These are phyloP conservation scores for Masticophis lateralis DNA, from an alignment of 2,797 vertebrate species.

Conservation along the genomic window DNA sequence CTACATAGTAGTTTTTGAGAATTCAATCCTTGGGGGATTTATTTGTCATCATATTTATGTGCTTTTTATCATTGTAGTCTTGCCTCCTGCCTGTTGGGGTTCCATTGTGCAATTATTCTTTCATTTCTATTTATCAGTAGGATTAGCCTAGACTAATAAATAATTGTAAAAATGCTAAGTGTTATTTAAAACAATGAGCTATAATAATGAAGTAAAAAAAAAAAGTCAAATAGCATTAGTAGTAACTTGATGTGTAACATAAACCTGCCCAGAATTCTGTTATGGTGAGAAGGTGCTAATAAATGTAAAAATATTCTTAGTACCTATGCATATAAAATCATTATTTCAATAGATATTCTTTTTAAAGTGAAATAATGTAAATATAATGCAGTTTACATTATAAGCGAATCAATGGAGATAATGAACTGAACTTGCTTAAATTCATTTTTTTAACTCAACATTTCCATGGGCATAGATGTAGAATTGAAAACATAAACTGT, in stretches of 20 bases:
- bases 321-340: neutral
- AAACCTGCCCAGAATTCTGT: neutral
- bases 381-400: neutral
- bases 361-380: neutral
- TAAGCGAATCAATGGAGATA: neutral
- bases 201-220: neutral
- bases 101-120: neutral
- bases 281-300: neutral
- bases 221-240: neutral
- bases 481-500: neutral
- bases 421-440: neutral
- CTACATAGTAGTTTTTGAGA: neutral
- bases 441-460: neutral
- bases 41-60: neutral
- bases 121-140: neutral
- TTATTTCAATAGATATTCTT: neutral
- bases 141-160: neutral
- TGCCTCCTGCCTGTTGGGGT: neutral
- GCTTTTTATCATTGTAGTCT: neutral
- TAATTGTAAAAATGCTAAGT: neutral
- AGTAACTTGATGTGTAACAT: neutral
- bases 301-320: neutral
- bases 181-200: neutral
- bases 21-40: neutral
- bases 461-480: neutral